phyloP scores from a whole-genome alignment of 2,888 invertebrate species.

The Troilus luridus region DNA sequence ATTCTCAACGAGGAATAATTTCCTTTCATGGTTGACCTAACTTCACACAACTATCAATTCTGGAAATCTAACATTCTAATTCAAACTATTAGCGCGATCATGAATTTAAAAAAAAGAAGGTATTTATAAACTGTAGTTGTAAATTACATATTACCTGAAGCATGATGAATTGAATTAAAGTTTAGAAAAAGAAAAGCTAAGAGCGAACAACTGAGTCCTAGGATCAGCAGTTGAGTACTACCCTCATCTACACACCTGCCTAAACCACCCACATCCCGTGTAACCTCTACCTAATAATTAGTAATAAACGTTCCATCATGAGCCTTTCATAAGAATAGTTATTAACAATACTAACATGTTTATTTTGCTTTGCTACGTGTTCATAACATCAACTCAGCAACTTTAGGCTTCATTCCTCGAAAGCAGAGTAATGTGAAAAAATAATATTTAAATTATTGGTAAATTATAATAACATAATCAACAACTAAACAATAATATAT shows the following conservation, averaged over 20 bases:
- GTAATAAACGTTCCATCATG: background rate
- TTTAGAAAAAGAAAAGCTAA: background rate
- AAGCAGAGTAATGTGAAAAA: background rate
- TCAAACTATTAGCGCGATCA: background rate
- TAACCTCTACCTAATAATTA: background rate
- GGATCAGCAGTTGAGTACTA: background rate
- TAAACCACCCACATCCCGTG: background rate
- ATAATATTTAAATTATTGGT: background rate
- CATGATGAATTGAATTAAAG: background rate
- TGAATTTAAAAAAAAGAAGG: background rate
- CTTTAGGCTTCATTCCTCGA: background rate
- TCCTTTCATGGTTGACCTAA: background rate
- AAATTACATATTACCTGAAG: background rate
- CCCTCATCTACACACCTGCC: slow-evolving; percentile 8
- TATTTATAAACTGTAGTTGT: background rate
- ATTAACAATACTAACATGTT: background rate
- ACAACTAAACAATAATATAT: background rate
- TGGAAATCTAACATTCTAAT: background rate
- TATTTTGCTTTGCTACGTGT: background rate
- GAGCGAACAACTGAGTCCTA: background rate
- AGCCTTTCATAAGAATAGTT: background rate
- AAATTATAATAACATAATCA: background rate
- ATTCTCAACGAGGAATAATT: slow-evolving; percentile 17
- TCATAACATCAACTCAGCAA: background rate
- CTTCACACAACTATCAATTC: slow-evolving; percentile 13